Evolutionary conservation across 1,140 invertebrate genomes (phyloP).

Genomic region (Plutomurus gul): DNA sequence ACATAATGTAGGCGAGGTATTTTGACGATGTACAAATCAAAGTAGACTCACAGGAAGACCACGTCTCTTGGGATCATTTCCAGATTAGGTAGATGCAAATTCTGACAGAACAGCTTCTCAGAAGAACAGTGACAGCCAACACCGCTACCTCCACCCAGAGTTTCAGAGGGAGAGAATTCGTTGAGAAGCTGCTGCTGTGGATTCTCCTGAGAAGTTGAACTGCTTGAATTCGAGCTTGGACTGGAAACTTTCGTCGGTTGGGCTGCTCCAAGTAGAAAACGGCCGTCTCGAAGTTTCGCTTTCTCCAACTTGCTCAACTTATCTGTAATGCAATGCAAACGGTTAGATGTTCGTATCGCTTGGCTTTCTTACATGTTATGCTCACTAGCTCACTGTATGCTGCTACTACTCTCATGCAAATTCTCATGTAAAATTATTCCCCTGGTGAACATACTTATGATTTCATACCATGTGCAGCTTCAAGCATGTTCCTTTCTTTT

Average conservation of each 20-base stretch:
- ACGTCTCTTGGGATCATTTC: conserved; percentile 43
- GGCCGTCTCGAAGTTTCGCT: background rate
- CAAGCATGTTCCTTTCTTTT: background rate
- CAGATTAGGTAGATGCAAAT: conserved; percentile 43
- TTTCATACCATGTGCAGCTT: background rate
- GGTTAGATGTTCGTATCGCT: background rate
- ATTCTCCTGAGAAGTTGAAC: background rate
- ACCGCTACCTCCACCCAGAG: background rate
- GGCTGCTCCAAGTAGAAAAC: conserved; percentile 9
- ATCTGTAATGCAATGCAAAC: conserved; percentile 13
- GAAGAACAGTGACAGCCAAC: conserved; percentile 47
- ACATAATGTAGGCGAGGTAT: background rate
- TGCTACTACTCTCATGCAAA: background rate
- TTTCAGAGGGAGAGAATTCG: conserved; percentile 36
- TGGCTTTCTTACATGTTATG: background rate
- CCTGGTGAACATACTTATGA: conserved; percentile 3
- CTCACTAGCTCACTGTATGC: background rate
- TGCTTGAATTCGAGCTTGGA: background rate
- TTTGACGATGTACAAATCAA: background rate
- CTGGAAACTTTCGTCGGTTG: background rate
- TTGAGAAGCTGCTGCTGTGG: conserved; percentile 4
- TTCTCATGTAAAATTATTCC: conserved; percentile 10
- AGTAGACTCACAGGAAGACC: conserved; percentile 50
- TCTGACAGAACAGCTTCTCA: conserved; percentile 54
- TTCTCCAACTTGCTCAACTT: conserved; percentile 11